These are phyloP conservation scores for Syngnathus typhle DNA, from an alignment of 2,113 vertebrate genomes.

Conservation along the genomic window DNA sequence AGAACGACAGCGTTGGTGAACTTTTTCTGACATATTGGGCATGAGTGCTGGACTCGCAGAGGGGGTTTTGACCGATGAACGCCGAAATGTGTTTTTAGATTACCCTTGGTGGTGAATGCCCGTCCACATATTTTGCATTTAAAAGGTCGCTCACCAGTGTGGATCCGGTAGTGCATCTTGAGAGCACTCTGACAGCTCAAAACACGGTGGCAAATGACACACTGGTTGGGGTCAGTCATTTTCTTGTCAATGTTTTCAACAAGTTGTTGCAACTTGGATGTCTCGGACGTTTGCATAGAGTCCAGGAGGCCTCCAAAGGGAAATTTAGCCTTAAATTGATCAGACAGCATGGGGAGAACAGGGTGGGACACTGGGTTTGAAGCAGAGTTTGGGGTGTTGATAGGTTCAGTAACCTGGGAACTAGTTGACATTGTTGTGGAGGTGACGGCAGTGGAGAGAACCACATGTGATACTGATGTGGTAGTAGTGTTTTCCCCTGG, in stretches of 20 bases:
- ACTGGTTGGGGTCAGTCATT: conserved; percentile 98
- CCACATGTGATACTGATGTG: conserved; percentile 72
- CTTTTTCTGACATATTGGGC: conserved; percentile 99
- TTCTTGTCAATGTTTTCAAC: conserved; percentile 99
- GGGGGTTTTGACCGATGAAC: conserved; percentile 97
- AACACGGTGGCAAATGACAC: conserved; percentile 94
- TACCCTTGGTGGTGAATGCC: conserved; percentile 98
- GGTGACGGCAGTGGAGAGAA: conserved; percentile 68
- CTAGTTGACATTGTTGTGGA: conserved; percentile 53
- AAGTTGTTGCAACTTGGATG: conserved; percentile 95
- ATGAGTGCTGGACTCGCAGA: conserved; percentile 94
- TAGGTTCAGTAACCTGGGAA: conserved; percentile 66
- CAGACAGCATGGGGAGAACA: conserved; percentile 81
- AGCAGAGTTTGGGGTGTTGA: conserved; percentile 65
- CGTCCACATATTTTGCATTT: conserved; percentile 99
- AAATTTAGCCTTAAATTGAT: conserved; percentile 95
- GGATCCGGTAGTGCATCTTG: conserved; percentile 98
- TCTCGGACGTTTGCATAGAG: conserved; percentile 99
- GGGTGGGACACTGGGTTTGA: conserved; percentile 78
- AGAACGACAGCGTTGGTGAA: conserved; percentile 97
- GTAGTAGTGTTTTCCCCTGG: conserved; percentile 70
- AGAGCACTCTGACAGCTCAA: conserved; percentile 98
- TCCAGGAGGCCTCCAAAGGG: conserved; percentile 96
- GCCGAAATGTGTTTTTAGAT: conserved; percentile 98
- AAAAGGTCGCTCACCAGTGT: conserved; percentile 97